Percentiles rank a stretch among this genome's conserved stretches.
Conservation (phyloP, 2,113 vertebrate genomes). For the Spea multiplicata region DNA sequence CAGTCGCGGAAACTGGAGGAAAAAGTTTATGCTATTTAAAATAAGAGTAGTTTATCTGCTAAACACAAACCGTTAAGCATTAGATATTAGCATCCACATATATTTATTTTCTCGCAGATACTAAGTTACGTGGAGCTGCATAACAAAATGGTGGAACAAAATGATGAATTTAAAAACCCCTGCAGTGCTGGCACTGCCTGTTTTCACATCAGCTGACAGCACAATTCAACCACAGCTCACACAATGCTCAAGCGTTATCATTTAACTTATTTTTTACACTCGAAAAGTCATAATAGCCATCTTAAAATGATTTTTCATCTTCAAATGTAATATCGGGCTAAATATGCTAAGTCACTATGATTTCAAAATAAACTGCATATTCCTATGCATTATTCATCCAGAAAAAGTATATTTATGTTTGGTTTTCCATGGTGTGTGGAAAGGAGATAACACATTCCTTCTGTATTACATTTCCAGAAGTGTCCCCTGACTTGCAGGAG, state of each 20-base stretch:
- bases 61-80: background rate
- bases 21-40: too few species aligned
- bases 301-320: constrained; percentile 36
- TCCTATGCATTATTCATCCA: constrained; percentile 39
- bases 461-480: constrained; percentile 42
- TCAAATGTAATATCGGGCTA: constrained; percentile 40
- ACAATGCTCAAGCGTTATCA: constrained; percentile 30
- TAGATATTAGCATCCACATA: background rate
- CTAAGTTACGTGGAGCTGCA: background rate
- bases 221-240: constrained; percentile 14
- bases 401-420: constrained; percentile 35
- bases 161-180: constrained; percentile 3
- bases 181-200: background rate
- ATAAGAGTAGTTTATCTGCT: background rate
- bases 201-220: constrained; percentile 13
- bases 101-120: background rate
- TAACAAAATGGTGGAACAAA: background rate
- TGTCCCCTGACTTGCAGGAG: constrained; percentile 40
- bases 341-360: constrained; percentile 41
- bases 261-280: constrained; percentile 38
- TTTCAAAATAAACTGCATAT: constrained; percentile 34
- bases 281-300: constrained; percentile 31
- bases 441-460: constrained; percentile 37
- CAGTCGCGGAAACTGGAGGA: too few species aligned
- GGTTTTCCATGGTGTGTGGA: constrained; percentile 33